phyloP scores from a whole-genome alignment of 2,888 invertebrate species.

The Rhagonycha fulva region DNA sequence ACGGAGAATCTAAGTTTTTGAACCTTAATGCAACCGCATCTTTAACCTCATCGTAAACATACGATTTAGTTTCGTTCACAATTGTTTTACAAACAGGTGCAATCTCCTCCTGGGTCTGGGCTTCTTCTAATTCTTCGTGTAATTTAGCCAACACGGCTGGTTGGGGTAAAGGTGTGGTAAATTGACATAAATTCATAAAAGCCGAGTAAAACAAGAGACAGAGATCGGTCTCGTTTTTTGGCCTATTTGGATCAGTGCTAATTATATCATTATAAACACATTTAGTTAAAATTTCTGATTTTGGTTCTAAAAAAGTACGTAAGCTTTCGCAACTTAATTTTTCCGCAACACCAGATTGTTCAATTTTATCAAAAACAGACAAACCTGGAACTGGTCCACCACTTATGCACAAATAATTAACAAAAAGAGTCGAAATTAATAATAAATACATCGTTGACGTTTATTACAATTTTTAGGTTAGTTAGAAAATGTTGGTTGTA shows the following conservation, averaged over 20 bases:
- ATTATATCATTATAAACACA: not conserved
- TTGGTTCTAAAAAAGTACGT: not conserved
- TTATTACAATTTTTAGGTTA: not conserved
- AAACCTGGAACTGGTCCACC: not conserved
- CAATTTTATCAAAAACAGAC: not conserved
- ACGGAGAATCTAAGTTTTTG: not conserved
- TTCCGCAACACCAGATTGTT: not conserved
- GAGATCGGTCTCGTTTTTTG: not conserved
- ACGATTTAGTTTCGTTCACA: not conserved
- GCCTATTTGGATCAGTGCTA: not conserved
- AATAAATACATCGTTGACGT: not conserved
- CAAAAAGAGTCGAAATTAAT: not conserved
- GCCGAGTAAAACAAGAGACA: not conserved
- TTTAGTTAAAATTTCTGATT: not conserved
- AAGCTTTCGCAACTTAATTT: not conserved
- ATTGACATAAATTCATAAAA: not conserved
- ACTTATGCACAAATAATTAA: not conserved
- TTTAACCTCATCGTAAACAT: not conserved
- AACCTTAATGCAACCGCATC: not conserved
- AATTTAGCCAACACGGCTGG: not conserved
- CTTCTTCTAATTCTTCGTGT: not conserved
- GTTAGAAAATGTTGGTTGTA: not conserved
- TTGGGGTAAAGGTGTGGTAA: not conserved
- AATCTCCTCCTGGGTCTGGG: not conserved
- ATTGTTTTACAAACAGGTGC: not conserved